A percentile compares a stretch with the other conserved stretches of the same genome.
phyloP scores from a whole-genome alignment of 1,140 invertebrate species.

The Propsilocerus akamusi region DNA sequence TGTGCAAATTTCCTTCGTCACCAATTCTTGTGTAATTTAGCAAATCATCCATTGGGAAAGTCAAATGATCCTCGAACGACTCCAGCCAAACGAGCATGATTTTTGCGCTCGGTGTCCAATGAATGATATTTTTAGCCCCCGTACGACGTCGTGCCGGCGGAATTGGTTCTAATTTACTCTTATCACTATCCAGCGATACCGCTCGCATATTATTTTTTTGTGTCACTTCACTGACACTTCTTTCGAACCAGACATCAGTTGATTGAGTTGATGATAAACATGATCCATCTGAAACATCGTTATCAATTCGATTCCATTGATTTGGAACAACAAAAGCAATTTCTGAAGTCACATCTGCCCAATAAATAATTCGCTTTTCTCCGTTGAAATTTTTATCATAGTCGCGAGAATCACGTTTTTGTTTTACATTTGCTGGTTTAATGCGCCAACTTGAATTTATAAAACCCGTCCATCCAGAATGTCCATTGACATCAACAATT shows the following conservation, averaged over 20 bases:
- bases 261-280: constrained; percentile 21
- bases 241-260: constrained; percentile 31
- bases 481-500: constrained; percentile 60
- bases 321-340: constrained; percentile 89
- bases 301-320: constrained; percentile 24
- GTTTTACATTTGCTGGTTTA: constrained; percentile 16
- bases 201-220: constrained; percentile 24
- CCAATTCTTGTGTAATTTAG: constrained; percentile 61
- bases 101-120: constrained; percentile 36
- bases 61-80: constrained; percentile 77
- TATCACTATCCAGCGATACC: constrained; percentile 49
- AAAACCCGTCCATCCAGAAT: constrained; percentile 84
- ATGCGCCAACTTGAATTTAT: constrained; percentile 57
- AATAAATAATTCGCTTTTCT: constrained; percentile 64
- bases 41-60: constrained; percentile 73
- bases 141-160: constrained; percentile 24
- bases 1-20: constrained; percentile 36
- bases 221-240: constrained; percentile 29
- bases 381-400: constrained; percentile 25
- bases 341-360: constrained; percentile 90
- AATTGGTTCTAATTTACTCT: constrained; percentile 28
- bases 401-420: constrained; percentile 23
- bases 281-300: constrained; percentile 24
- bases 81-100: constrained; percentile 91
- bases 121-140: constrained; percentile 12